phyloP scores from a whole-genome alignment of 2,113 vertebrate species.

The Oceanites oceanicus region DNA sequence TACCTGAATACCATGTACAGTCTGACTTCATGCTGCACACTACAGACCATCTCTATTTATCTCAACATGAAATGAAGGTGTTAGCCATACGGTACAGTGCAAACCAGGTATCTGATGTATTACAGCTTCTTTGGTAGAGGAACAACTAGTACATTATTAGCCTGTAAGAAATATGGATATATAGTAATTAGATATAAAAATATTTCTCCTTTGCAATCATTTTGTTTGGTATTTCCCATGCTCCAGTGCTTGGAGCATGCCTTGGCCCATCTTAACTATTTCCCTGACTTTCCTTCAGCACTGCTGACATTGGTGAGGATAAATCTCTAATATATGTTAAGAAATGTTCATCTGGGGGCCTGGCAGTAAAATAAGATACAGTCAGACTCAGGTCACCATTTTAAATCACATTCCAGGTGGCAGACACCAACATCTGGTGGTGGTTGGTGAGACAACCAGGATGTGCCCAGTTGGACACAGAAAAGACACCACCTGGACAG shows the following conservation, averaged over 20 bases:
- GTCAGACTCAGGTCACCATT: neutral
- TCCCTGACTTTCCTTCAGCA: neutral
- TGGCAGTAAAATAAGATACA: neutral
- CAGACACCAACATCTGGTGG: neutral
- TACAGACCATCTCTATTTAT: slow-evolving; percentile 28
- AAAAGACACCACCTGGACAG: neutral
- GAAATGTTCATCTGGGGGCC: neutral
- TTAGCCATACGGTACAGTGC: neutral
- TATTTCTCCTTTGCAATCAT: neutral
- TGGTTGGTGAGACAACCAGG: neutral
- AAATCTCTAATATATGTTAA: neutral
- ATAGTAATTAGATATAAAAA: neutral
- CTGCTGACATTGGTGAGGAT: neutral
- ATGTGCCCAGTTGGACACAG: neutral
- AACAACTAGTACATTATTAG: slow-evolving; percentile 1
- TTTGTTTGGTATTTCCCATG: neutral
- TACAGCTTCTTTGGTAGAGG: neutral
- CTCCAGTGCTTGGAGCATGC: neutral
- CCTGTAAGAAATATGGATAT: neutral
- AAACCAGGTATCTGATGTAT: neutral
- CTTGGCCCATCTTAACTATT: neutral
- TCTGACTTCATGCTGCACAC: neutral
- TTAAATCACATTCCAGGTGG: neutral
- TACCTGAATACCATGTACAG: neutral
- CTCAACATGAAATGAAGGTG: slow-evolving; percentile 11